Base-by-base conservation (phyloP, 1,140 invertebrate genomes). In the Camponotus pennsylvanicus region DNA sequence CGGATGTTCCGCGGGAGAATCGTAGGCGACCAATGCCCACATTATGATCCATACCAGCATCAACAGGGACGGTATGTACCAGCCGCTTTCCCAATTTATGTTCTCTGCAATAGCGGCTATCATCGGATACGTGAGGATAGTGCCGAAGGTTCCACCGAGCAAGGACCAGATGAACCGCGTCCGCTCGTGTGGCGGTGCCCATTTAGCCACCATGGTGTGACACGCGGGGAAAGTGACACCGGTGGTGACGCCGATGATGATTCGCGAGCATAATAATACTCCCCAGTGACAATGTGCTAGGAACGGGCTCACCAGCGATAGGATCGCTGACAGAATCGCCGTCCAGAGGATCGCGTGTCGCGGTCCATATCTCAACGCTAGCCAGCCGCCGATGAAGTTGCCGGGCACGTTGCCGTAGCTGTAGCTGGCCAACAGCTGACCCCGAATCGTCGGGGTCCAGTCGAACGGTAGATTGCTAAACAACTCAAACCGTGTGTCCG, bases 81-180 rank as follows among this genome's bases (percentile, higher is more conserved):
- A 98, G 1, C 96, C 97, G 90, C 95, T 96, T 40, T 96, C 96
- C 97, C 97, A 98, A 40, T 97, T 97, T 0, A 96, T 94, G 18
- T 92, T 94, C 73, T 96, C 96, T 37, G 96, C 96, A 3, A 97
- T 95, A 0, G 95, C 93, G 13, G 96, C 97, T 67, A 97, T 96
- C 6, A 98, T 93, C 0, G 97, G 96, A 96, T 97, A 97, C 0
- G 97, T 96, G 27, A 98, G 94, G 0, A 98, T 96, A 0, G 97
- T 98, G 1, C 97, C 97, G 18, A 98, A 96, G 0, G 97, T 97
- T 1, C 97, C 97, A 0, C 97, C 97, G 95, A 97, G 95, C 57
- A 97, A 92, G 5, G 97, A 96, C 89, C 97, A 97, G 4, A 97
- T 95, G 90, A 97, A 97, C 92, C 97, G 96, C 9, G 97, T 96